Evolutionary conservation across 2,113 vertebrate species (phyloP), one percentile per base, ranked within the genome.

Genomic region (Nothobranchius kuhntae): DNA sequence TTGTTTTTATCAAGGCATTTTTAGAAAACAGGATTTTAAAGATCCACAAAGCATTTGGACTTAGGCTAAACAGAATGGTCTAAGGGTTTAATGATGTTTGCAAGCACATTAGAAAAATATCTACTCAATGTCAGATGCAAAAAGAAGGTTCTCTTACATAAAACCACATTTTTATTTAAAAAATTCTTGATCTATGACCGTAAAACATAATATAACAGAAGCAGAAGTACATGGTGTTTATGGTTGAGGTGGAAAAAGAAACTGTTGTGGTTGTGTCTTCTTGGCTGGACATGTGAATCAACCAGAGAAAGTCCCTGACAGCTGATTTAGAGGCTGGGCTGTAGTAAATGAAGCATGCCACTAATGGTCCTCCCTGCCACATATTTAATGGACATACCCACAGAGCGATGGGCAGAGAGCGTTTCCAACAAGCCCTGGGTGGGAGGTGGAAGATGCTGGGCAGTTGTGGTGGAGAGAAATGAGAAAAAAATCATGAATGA

Each of bases 361-460:
- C 87, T 91, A 89, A 91, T 88, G 82, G 73, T 65, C 82, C 61
- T 84, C 48, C 65, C 67, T 44, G 75, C 77, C 81, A 78, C 67
- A 52, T 80, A 73, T 87, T 82, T 90, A 90, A 91, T 88, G 82
- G 86, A 88, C 80, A 71, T 68, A 67, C 77, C 70, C 78, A 62
- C 72, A 73, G 85, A 82, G 87, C 73, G 21, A 44, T 7, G 61
- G 36, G 68, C 76, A 71, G 44, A 36, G 77, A 64, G 77, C 58
- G 38, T 59, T 52, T 71, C 71, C 77, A 74, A 71, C 80, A 70
- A 40, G 68, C 71, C 44, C 53, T 24, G 13, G 58, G 13, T 14
- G 4, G 53, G 40, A 13, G 56, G 50, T 42, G 40, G 35, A 36
- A 46, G 58, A 70, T 57, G 35, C 35, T 26, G 46, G 9, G 59